A percentile compares a stretch with the other conserved stretches of the same genome.
Conservation (phyloP, 2,113 vertebrate genomes). For the Oceanites oceanicus region DNA sequence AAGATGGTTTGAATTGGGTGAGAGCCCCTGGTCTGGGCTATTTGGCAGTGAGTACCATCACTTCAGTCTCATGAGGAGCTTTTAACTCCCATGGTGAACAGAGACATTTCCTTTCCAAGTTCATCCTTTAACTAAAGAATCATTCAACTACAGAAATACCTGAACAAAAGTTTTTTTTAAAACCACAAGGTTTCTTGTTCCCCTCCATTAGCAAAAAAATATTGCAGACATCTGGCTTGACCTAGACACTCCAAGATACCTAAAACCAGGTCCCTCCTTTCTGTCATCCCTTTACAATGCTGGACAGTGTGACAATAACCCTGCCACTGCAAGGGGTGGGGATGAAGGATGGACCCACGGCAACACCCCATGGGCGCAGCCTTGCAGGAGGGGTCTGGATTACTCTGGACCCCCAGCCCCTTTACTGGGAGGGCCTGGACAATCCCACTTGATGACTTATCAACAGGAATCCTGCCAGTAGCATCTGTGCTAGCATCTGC, state of each 20-base stretch:
- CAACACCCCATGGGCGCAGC: background rate
- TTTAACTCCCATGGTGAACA: background rate
- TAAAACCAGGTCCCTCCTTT: background rate
- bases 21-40: background rate
- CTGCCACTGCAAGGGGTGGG: background rate
- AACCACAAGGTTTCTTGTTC: background rate
- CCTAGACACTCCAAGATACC: background rate
- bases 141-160: background rate
- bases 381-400: background rate
- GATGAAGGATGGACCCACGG: background rate
- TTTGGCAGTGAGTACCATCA: background rate
- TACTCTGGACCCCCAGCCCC: background rate
- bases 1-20: rapidly evolving
- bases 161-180: background rate
- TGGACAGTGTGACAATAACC: background rate
- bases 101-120: background rate
- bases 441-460: background rate
- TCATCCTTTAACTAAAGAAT: background rate
- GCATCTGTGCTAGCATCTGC: slow-evolving; percentile 25
- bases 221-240: background rate
- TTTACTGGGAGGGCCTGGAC: background rate
- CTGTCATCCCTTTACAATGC: background rate
- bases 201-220: background rate
- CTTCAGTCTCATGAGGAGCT: background rate
- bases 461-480: background rate